Evolutionary conservation across 2,888 invertebrate species (phyloP), one percentile per base, ranked within the genome.

Genomic region (Tetramorium bicarinatum): DNA sequence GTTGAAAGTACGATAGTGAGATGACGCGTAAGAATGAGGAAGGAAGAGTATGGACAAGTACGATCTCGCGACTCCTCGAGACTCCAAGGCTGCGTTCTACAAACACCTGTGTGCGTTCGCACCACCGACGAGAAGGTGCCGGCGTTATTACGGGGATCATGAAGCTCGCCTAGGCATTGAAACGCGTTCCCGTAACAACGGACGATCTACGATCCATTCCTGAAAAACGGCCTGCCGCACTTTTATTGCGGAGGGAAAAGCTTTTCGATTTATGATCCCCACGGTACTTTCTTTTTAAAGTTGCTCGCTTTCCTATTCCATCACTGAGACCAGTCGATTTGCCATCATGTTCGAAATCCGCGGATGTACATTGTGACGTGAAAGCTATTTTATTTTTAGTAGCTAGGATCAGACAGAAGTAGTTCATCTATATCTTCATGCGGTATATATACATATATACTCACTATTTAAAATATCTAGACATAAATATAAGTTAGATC

Each of bases 81-180:
- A 85, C 79, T 82, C 83, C 64, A 81, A 41, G 7, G 66, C 82
- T 76, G 79, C 74, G 69, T 76, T 83, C 67, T 54, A 82, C 82
- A 84, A 87, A 86, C 82, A 38, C n/a, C 11, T 18, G 41, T 66
- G 21, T 61, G 54, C 3, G 21, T 29, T 72, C n/a, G 52, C 21
- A 34, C 62, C 62, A 83, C 13, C 47, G 15, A 18, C 41, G 56
- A 75, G 29, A 29, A 71, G 74, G 52, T 59, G 38, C 61, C 66
- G 82, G 80, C 88, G 85, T 88, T 88, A 87, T 90, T 86, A 89
- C 74, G 82, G 86, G 87, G 88, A 90, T 91, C 90, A 90, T 86
- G 89, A 67, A 82, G 87, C 86, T 90, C 91, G 86, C 85, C 87
- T 85, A 88, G 87, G 89, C 89, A 91, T 91, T 91, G 91, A 91